phyloP scores from a whole-genome alignment of 2,797 vertebrate species.

The Pampus argenteus region DNA sequence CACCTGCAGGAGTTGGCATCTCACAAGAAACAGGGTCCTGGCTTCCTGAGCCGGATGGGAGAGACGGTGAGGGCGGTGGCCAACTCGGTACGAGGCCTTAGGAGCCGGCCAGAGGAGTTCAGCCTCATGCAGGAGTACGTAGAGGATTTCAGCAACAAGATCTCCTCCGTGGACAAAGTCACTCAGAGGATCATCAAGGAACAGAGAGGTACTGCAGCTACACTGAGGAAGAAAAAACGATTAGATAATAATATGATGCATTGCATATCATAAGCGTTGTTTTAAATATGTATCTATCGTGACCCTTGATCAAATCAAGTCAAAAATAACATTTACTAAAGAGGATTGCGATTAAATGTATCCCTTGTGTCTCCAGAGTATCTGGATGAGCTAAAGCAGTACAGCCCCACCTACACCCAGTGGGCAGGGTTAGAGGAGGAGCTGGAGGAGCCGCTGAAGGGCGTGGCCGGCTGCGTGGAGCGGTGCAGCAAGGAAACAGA shows the following conservation, averaged over 20 bases:
- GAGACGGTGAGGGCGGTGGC: constrained; percentile 92
- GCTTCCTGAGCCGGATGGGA: constrained; percentile 93
- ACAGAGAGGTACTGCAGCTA: constrained; percentile 85
- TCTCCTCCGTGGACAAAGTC: constrained; percentile 92
- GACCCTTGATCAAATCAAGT: too few relatives aligned
- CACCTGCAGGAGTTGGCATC: constrained; percentile 88
- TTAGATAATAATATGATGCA: too few relatives aligned
- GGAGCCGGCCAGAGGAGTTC: constrained; percentile 91
- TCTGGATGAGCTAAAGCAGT: constrained; percentile 91
- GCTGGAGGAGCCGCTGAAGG: constrained; percentile 86
- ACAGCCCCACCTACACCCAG: constrained; percentile 86
- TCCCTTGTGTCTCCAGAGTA: constrained; percentile 84
- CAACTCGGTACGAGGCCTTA: constrained; percentile 89
- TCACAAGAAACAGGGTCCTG: constrained; percentile 92
- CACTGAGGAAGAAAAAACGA: not conserved
- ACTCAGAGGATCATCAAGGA: constrained; percentile 95
- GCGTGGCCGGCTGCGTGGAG: constrained; percentile 88
- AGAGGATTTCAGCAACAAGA: constrained; percentile 91
- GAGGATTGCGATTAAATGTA: not conserved
- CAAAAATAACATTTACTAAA: too few relatives aligned
- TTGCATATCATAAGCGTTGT: not conserved
- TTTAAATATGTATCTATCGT: not conserved
- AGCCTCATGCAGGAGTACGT: constrained; percentile 89
- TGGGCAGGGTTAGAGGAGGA: constrained; percentile 92
- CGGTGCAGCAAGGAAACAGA: constrained; percentile 88